Conservation (phyloP, 2,797 vertebrate genomes). For the Protonibea diacanthus region DNA sequence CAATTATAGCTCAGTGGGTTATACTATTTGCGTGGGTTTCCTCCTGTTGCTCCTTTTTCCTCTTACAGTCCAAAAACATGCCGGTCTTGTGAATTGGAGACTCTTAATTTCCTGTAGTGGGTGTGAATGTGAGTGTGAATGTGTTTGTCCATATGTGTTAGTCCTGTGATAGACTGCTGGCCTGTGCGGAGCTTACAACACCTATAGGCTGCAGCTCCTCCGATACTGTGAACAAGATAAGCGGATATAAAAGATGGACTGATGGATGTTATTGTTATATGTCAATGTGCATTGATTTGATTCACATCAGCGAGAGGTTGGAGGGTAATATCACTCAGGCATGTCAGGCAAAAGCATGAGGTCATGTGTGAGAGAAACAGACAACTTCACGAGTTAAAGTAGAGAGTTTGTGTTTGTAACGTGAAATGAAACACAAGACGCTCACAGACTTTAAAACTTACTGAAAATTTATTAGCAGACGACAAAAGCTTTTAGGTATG, state of each 20-base stretch:
- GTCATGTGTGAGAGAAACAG: conserved; percentile 5
- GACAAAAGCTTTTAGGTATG: not conserved
- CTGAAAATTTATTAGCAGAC: not conserved
- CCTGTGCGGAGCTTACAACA: conserved; percentile 18
- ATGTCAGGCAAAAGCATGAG: conserved; percentile 20
- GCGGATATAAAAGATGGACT: conserved; percentile 21
- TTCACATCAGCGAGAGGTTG: conserved; percentile 31
- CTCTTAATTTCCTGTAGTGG: conserved; percentile 32
- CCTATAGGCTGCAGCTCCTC: not conserved
- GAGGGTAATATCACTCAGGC: conserved; percentile 25
- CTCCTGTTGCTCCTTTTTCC: conserved; percentile 22
- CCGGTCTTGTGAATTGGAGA: conserved; percentile 35
- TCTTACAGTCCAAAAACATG: conserved; percentile 14
- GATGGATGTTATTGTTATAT: conserved; percentile 43
- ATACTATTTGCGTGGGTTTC: not conserved
- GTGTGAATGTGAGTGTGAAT: conserved; percentile 28
- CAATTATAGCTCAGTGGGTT: conserved; percentile 18
- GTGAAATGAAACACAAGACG: not conserved
- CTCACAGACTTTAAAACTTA: not conserved
- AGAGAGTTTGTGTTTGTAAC: not conserved
- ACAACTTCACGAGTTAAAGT: not conserved
- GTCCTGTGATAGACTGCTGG: conserved; percentile 30
- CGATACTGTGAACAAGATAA: conserved; percentile 12
- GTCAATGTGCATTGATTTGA: conserved; percentile 55
- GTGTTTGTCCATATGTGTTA: conserved; percentile 29